These are phyloP conservation scores for Acrossocheilus wenchowensis DNA, from an alignment of 2,797 vertebrate genomes.

Conservation along the genomic window DNA sequence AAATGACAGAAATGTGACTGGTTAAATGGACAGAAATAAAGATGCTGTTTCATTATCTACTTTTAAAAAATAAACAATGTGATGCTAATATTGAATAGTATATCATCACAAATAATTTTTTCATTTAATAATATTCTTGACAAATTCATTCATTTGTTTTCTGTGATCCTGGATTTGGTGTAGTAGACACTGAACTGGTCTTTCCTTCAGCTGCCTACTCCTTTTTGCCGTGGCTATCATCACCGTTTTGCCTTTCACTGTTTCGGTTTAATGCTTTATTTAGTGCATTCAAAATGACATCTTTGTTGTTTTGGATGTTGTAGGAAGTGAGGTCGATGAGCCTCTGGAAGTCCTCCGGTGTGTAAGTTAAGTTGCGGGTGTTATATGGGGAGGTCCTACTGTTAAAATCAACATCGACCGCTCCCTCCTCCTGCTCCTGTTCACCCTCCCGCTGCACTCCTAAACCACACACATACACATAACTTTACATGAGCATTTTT, in stretches of 20 bases:
- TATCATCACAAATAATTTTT: neutral
- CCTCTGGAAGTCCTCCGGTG: slow-evolving; percentile 72
- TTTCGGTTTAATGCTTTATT: slow-evolving; percentile 67
- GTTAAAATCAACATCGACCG: slow-evolving; percentile 70
- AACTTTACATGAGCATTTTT: neutral
- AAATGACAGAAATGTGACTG: neutral
- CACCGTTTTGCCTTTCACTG: slow-evolving; percentile 55
- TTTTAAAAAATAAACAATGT: neutral
- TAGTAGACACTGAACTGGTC: neutral
- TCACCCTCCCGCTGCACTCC: slow-evolving; percentile 74
- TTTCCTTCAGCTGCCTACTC: neutral
- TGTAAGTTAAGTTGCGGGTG: slow-evolving; percentile 79
- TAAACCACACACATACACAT: slow-evolving; percentile 50
- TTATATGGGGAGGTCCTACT: slow-evolving; percentile 77
- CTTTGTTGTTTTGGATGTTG: too few species aligned
- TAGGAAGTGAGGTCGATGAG: slow-evolving; percentile 71
- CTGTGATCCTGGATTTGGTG: neutral
- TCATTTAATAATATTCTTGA: neutral
- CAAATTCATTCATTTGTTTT: neutral
- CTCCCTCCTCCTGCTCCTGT: slow-evolving; percentile 77
- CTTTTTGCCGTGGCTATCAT: neutral
- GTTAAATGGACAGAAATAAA: neutral
- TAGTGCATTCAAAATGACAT: slow-evolving; percentile 64
- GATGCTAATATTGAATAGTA: neutral
- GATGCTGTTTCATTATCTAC: neutral